Evolutionary conservation across 2,113 vertebrate species (phyloP).

Genomic region (Jacana jacana): DNA sequence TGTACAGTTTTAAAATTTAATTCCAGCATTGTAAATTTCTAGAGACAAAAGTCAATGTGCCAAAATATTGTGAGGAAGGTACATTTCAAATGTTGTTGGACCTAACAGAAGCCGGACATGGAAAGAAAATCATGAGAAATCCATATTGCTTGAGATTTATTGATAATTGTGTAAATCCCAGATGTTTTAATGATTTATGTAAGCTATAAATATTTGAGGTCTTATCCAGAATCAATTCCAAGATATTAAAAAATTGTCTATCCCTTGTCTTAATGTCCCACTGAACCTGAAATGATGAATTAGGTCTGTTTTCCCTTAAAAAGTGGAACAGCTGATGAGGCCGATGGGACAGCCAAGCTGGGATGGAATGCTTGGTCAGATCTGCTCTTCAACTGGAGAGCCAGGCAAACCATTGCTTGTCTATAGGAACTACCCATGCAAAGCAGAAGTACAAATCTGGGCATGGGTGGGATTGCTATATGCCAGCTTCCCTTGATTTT

Average conservation of each 20-base stretch:
- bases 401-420: neutral
- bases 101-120: slow-evolving; percentile 14
- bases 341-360: neutral
- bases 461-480: neutral
- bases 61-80: slow-evolving; percentile 11
- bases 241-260: neutral
- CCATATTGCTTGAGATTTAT: slow-evolving; percentile 9
- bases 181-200: slow-evolving; percentile 6
- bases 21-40: neutral
- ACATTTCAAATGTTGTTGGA: slow-evolving; percentile 13
- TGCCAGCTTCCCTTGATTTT: neutral
- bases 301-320: neutral
- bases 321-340: neutral
- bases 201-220: neutral
- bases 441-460: neutral
- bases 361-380: neutral
- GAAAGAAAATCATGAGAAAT: slow-evolving; percentile 20
- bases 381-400: neutral
- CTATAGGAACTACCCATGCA: neutral
- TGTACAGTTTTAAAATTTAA: too few relatives aligned
- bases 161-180: neutral
- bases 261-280: neutral
- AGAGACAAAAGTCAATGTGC: neutral
- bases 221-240: slow-evolving; percentile 3
- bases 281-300: neutral